Evolutionary conservation across 1,140 invertebrate genomes (phyloP).

Genomic region (Drosophila busckii): DNA sequence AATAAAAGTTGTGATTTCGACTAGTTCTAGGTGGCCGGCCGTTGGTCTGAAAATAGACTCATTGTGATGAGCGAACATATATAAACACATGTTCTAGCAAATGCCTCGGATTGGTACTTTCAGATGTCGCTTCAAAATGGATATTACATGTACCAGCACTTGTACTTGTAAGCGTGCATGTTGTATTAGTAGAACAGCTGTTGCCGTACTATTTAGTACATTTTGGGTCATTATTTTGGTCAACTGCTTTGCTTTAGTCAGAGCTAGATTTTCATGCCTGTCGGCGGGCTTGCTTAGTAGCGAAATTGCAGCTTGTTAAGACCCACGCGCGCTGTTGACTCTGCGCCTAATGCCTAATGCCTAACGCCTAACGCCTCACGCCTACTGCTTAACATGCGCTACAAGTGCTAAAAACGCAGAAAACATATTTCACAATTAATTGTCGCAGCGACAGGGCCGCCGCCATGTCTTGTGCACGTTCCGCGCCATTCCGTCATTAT

Average conservation of each 20-base stretch:
- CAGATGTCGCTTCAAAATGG: constrained; percentile 29
- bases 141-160: constrained; percentile 42
- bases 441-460: constrained; percentile 57
- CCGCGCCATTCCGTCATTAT: constrained; percentile 42
- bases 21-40: no score
- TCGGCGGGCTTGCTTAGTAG: constrained; percentile 31
- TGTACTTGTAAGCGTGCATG: no score
- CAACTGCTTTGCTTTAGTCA: no score
- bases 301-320: constrained; percentile 21
- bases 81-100: constrained; percentile 42
- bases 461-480: constrained; percentile 3
- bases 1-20: no score
- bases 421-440: constrained; percentile 78
- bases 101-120: constrained; percentile 11
- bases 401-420: constrained; percentile 74
- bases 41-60: constrained; percentile 15
- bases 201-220: no score
- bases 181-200: no score
- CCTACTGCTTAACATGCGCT: constrained; percentile 64
- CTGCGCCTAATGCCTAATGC: constrained; percentile 48
- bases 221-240: constrained; percentile 4
- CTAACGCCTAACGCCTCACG: constrained; percentile 42
- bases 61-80: constrained; percentile 39
- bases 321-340: constrained; percentile 22
- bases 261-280: no score